Percentiles rank a stretch among this genome's conserved stretches.
phyloP scores from a whole-genome alignment of 2,113 vertebrate genomes.

The Oncorhynchus tshawytscha region DNA sequence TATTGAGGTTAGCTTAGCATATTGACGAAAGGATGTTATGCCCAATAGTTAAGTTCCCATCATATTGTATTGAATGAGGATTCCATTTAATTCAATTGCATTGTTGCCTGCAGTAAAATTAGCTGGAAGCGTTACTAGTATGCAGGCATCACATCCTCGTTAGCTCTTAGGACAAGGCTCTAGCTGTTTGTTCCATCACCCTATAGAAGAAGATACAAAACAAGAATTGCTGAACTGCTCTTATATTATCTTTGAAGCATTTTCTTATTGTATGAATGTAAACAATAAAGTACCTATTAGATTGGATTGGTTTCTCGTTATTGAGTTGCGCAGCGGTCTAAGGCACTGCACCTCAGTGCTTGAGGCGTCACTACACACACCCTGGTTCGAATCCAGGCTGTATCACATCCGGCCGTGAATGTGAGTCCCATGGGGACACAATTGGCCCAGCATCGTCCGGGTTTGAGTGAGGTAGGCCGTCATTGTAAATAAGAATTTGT shows the following conservation, averaged over 20 bases:
- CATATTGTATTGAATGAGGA: conserved; percentile 10
- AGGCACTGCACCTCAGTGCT: no score
- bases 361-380: no score
- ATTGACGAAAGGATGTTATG: conserved; percentile 26
- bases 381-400: no score
- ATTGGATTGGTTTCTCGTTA: conserved; percentile 30
- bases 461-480: no score
- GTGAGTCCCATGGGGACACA: no score
- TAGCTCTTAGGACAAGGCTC: conserved; percentile 26
- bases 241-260: conserved; percentile 13
- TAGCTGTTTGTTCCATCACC: conserved; percentile 55
- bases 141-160: conserved; percentile 29
- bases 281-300: conserved; percentile 57
- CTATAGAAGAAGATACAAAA: conserved; percentile 26
- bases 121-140: conserved; percentile 3
- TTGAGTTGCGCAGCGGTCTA: not conserved
- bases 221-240: conserved; percentile 23
- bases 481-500: no score
- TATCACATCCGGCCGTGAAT: no score
- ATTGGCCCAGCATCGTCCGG: no score
- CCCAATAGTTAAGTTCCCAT: conserved; percentile 8
- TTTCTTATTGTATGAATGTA: conserved; percentile 56
- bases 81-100: conserved; percentile 9
- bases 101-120: conserved; percentile 17
- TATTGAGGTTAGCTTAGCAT: conserved; percentile 47